These are phyloP conservation scores for Aradus depressus DNA, from an alignment of 2,888 invertebrate genomes.

Conservation along the genomic window DNA sequence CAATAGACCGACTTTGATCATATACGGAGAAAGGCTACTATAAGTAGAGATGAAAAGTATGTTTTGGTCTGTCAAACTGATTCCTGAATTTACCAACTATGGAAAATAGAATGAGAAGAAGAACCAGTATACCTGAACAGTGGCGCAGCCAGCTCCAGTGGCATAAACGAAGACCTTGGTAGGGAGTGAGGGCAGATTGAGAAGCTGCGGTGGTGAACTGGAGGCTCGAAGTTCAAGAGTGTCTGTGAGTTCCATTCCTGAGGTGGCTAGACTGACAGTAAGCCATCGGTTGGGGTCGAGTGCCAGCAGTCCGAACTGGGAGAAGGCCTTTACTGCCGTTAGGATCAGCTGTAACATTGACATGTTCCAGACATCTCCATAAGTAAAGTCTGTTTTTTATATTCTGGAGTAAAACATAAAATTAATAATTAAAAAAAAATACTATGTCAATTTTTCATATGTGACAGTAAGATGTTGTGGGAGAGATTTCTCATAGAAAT, in stretches of 20 bases:
- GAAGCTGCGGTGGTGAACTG: slow-evolving; percentile 39
- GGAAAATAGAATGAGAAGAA: no score
- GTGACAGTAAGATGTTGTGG: no score
- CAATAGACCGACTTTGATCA: no score
- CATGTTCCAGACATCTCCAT: no score
- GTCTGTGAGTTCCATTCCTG: slow-evolving; percentile 59
- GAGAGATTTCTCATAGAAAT: no score
- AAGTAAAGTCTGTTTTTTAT: no score
- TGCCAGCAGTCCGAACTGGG: slow-evolving; percentile 47
- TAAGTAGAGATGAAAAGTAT: no score
- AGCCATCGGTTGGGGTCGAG: slow-evolving; percentile 50
- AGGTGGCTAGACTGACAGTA: slow-evolving; percentile 55
- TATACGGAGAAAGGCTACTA: no score
- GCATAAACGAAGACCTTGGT: slow-evolving; percentile 55
- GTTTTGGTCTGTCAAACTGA: no score
- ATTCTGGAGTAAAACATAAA: not conserved
- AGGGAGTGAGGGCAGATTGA: slow-evolving; percentile 51
- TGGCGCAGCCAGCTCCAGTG: slow-evolving; percentile 56
- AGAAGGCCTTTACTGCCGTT: slow-evolving; percentile 49
- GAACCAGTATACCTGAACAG: slow-evolving; percentile 55
- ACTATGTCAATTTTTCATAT: no score
- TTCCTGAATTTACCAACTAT: no score
- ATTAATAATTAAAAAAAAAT: not conserved
- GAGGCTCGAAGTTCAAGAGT: slow-evolving; percentile 48
- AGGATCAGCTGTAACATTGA: slow-evolving; percentile 40